Evolutionary conservation across 2,797 vertebrate genomes (phyloP), one percentile per base, ranked within the genome.

Genomic region (Phoxinus dragarum): DNA sequence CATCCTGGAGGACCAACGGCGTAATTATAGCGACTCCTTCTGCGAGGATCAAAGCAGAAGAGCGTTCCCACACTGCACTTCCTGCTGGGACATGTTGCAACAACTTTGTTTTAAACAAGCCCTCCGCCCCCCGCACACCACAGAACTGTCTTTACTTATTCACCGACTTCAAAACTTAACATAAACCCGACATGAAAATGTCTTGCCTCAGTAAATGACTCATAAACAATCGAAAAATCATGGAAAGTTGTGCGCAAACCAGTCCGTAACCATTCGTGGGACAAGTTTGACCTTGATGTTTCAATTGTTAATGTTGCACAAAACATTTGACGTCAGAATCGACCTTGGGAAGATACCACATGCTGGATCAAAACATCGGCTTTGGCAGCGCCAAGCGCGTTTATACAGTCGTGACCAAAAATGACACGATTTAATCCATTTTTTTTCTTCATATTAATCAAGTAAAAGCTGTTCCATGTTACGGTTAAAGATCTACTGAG

Each of bases 321-420:
- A 91, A 91, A 93, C 73, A 80, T 59, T 84, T 93, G 92, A 93
- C 67, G 88, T 34, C 21, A 59, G 84, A 80, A 56, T 31, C 83
- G 80, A 67, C 93, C 93, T 93, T 93, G 93, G 89, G 31, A 71
- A 72, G 56, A 86, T 7, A 38, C 23, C 36, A 47, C 42, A 6
- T 56, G 52, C 67, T 71, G 36, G 68, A 81, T 73, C 44, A n/a
- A 23, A 31, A 34, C 80, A 17, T 54, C 34, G 16, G 34, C 23
- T 81, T 38, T 19, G 80, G 47, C 66, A 81, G 14, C 12, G 27
- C 1, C 5, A 14, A 3, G 6, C 5, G 11, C 1, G 14, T 64
- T 34, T 52, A 34, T 47, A 34, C 72, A 52, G 6, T 23, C 1
- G 4, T 52, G 44, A 80, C 44, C 42, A 47, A 36, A 73, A 83